Evolutionary conservation across 2,113 vertebrate genomes (phyloP), one percentile per base, ranked within the genome.

Genomic region (Misgurnus mizolepis): DNA sequence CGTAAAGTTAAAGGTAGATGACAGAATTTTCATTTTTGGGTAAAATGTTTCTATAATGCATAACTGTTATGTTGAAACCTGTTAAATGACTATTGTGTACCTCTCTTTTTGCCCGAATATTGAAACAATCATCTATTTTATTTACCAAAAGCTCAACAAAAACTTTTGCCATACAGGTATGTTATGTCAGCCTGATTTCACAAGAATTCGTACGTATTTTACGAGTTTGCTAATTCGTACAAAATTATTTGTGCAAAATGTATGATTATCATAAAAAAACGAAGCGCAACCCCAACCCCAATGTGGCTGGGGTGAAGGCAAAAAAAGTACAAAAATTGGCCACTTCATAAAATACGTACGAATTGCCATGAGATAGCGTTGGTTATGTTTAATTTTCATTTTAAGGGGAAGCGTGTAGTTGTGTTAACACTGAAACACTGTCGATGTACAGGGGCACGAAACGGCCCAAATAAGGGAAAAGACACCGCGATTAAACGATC

Each of bases 401-500:
- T 71, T 50, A 18, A 3, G 55, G 64, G 61, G 43, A 50, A 72
- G 60, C 10, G 18, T 62, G 18, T 22, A 55, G 10, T 67, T 58
- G 56, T 78, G 18, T 76, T 74, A 49, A 81, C 45, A 66, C 40
- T 56, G 8, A 64, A 55, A 70, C 60, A 79, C 15, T n/a, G 70
- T 75, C 58, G 22, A 64, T 75, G 72, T 75, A 62, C 27, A 56
- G 60, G 50, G 58, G 69, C 39, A 60, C 45, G 6, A 60, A 80
- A 65, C 74, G 39, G 75, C 79, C 71, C 18, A 14, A 34, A 47
- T 27, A 58, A 70, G 9, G 49, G 41, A 75, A 67, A 67, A 79
- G 72, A 83, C 76, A 68, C 56, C 69, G 62, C 70, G 68, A 60
- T 79, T 81, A 70, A 76, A 67, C 69, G 64, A 49, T 27, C 77